A percentile compares a stretch with the other conserved stretches of the same genome.
phyloP scores from a whole-genome alignment of 92 coral and sea anemone genomes.

The Porites cylindrica region DNA sequence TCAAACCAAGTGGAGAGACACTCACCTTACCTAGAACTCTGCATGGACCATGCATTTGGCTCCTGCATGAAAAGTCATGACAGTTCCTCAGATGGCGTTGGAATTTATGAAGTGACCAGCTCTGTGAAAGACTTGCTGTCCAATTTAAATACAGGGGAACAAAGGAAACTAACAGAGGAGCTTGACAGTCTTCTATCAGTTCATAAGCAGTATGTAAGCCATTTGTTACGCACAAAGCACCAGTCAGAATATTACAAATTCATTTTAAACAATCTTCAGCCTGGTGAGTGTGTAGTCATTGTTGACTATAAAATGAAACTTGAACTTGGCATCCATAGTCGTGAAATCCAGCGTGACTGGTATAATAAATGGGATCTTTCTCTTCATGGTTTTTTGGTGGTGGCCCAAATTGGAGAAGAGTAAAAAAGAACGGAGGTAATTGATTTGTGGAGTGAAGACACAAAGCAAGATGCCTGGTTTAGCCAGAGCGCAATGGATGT shows the following conservation, averaged over 20 bases:
- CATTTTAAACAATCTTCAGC: slow-evolving; percentile 27
- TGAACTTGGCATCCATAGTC: slow-evolving; percentile 36
- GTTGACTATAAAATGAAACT: slow-evolving; percentile 56
- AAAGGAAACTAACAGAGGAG: background rate
- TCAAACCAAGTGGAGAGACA: slow-evolving; percentile 36
- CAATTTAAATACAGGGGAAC: background rate
- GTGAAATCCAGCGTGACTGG: slow-evolving; percentile 60
- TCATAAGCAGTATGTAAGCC: slow-evolving; percentile 23
- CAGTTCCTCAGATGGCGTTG: background rate
- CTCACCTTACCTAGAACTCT: slow-evolving; percentile 45
- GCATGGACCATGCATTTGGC: slow-evolving; percentile 45
- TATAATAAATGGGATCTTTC: slow-evolving; percentile 51
- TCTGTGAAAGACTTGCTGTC: background rate
- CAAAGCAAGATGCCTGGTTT: slow-evolving; percentile 39
- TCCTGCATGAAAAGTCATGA: slow-evolving; percentile 25
- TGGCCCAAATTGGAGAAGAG: slow-evolving; percentile 29
- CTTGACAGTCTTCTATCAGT: background rate
- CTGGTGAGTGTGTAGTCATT: slow-evolving; percentile 40
- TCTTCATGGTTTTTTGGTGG: slow-evolving; percentile 34
- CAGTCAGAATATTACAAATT: slow-evolving; percentile 34
- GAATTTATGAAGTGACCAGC: background rate
- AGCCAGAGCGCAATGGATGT: slow-evolving; percentile 12
- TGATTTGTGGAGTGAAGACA: slow-evolving; percentile 32
- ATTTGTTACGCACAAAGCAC: slow-evolving; percentile 29
- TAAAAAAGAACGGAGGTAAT: slow-evolving; percentile 7